Conservation (phyloP, 2,888 invertebrate species). For the Nesidiocoris tenuis region DNA sequence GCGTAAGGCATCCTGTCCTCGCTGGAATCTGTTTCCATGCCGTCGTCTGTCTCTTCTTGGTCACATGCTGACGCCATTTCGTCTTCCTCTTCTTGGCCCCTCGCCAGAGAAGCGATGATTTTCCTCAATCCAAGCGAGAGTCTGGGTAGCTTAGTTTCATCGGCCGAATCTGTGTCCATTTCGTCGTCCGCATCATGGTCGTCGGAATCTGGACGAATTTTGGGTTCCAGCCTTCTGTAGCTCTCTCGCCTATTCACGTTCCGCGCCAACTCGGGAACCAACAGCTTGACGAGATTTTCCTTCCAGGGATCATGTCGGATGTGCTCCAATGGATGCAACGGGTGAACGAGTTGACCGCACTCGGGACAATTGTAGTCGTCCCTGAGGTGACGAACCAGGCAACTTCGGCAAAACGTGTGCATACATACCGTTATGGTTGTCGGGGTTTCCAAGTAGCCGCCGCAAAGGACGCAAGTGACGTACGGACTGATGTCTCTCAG, state of each 20-base stretch:
- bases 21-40: too few species aligned
- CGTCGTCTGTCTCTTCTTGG: too few species aligned
- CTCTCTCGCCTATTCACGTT: constrained; percentile 86
- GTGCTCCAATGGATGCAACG: constrained; percentile 97
- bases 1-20: too few species aligned
- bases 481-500: constrained; percentile 87
- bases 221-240: too few species aligned
- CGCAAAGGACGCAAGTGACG: constrained; percentile 94
- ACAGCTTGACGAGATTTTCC: constrained; percentile 99
- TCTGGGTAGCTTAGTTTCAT: too few species aligned
- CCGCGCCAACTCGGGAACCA: constrained; percentile 93
- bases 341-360: constrained; percentile 96
- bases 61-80: too few species aligned
- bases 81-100: too few species aligned
- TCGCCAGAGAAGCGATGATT: too few species aligned
- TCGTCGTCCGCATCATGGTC: too few species aligned
- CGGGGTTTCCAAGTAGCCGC: constrained; percentile 96
- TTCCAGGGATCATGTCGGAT: constrained; percentile 99
- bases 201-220: too few species aligned
- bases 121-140: too few species aligned
- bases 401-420: constrained; percentile 98
- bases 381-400: constrained; percentile 94
- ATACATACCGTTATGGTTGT: constrained; percentile 98
- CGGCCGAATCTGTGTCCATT: too few species aligned
- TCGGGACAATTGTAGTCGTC: constrained; percentile 97